Percentiles rank a stretch among this genome's conserved stretches.
These are phyloP conservation scores for Coregonus ussuriensis DNA, from an alignment of 2,797 vertebrate species.

Conservation along the genomic window DNA sequence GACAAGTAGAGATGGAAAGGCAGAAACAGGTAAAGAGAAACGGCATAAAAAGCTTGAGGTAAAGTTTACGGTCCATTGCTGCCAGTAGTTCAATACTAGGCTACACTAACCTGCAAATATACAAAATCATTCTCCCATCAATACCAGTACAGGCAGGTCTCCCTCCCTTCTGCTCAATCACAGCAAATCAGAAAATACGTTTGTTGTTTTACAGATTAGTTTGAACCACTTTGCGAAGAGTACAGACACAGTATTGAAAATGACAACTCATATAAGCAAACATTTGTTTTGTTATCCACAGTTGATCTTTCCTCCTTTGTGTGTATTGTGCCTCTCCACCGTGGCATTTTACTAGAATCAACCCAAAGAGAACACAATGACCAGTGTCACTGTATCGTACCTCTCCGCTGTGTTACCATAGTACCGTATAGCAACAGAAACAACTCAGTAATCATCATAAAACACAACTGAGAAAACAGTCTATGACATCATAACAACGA, in stretches of 20 bases:
- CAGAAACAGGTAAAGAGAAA: neutral
- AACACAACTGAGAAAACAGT: slow-evolving; percentile 52
- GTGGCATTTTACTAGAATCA: slow-evolving; percentile 40
- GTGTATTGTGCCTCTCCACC: slow-evolving; percentile 28
- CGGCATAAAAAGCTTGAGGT: slow-evolving; percentile 47
- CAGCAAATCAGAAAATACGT: slow-evolving; percentile 36
- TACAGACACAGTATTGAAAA: slow-evolving; percentile 39
- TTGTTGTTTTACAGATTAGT: slow-evolving; percentile 37
- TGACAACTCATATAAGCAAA: slow-evolving; percentile 24
- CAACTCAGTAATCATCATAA: slow-evolving; percentile 40
- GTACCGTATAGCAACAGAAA: slow-evolving; percentile 14
- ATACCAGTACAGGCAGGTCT: too few relatives aligned
- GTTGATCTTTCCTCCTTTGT: slow-evolving; percentile 36
- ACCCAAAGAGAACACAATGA: slow-evolving; percentile 37
- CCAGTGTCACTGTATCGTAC: neutral
- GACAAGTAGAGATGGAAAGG: neutral
- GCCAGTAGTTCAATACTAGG: slow-evolving; percentile 37
- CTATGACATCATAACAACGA: slow-evolving; percentile 32
- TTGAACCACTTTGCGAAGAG: slow-evolving; percentile 41
- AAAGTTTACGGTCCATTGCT: slow-evolving; percentile 52
- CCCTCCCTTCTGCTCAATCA: slow-evolving; percentile 21
- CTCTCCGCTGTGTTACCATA: neutral
- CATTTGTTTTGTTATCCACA: slow-evolving; percentile 32
- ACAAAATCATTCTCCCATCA: slow-evolving; percentile 30
- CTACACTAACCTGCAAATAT: slow-evolving; percentile 46